These are phyloP conservation scores for Sinocyclocheilus maitianheensis DNA, from an alignment of 2,113 vertebrate genomes.

Conservation along the genomic window DNA sequence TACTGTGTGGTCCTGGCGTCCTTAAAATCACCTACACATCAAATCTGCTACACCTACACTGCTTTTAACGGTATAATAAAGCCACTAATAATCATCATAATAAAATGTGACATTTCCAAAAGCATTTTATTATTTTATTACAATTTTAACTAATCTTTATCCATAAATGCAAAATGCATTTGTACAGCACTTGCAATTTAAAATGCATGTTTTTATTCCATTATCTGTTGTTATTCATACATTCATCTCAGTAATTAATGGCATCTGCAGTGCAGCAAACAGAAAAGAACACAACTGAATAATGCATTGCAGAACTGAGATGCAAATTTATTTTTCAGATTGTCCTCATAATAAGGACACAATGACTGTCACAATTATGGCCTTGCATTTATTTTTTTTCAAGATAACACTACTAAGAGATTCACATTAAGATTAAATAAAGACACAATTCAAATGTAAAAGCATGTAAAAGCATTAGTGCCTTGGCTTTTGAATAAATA, in stretches of 20 bases:
- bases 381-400: background rate
- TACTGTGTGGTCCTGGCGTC: background rate
- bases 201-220: background rate
- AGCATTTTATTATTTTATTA: background rate
- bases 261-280: background rate
- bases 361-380: background rate
- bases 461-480: no score
- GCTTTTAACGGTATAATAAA: background rate
- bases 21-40: background rate
- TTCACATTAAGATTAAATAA: background rate
- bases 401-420: background rate
- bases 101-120: background rate
- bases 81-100: background rate
- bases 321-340: background rate
- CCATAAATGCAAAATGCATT: background rate
- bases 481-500: no score
- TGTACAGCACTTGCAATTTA: background rate
- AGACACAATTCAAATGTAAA: no score
- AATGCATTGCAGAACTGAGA: background rate
- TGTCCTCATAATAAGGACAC: background rate
- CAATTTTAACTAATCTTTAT: background rate
- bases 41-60: conserved; percentile 1
- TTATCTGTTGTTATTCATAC: background rate
- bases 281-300: conserved; percentile 8
- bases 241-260: background rate